Evolutionary conservation across 2,113 vertebrate genomes (phyloP).

Genomic region (Ageneiosus marmoratus): DNA sequence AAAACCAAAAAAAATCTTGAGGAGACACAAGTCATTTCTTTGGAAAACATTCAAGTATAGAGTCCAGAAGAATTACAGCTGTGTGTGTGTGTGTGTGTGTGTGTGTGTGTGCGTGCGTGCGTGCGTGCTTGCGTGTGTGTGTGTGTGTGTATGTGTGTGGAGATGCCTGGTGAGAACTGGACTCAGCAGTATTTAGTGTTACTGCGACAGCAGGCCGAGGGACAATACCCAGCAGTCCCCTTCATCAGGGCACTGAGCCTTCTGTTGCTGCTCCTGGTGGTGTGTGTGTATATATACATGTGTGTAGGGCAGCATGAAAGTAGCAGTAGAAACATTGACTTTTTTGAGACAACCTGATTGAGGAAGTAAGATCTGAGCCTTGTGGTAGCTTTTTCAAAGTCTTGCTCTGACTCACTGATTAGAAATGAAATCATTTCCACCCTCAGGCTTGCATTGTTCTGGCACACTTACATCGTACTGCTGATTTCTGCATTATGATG

Average conservation of each 20-base stretch:
- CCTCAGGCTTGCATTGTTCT: background rate
- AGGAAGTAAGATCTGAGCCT: conserved; percentile 6
- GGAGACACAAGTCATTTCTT: background rate
- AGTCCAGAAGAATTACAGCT: background rate
- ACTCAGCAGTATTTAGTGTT: conserved; percentile 60
- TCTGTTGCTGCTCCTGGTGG: conserved; percentile 33
- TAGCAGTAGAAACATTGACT: background rate
- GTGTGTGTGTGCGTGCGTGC: conserved; percentile 4
- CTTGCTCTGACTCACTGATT: background rate
- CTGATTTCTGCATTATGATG: background rate
- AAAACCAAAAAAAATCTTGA: background rate
- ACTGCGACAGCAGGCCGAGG: conserved; percentile 50
- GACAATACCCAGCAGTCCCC: conserved; percentile 48
- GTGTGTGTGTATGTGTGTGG: conserved; percentile 17
- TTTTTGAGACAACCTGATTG: background rate
- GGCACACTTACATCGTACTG: background rate
- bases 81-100: background rate
- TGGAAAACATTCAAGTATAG: background rate
- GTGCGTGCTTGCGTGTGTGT: conserved; percentile 23
- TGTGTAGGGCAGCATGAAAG: background rate
- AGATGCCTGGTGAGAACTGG: conserved; percentile 50
- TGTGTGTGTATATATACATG: background rate
- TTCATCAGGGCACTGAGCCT: conserved; percentile 39
- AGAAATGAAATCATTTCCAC: conserved; percentile 2
- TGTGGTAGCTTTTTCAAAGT: background rate